Evolutionary conservation across 30 jellyfish, hydroid and myxozoan genomes (phyloP).

Genomic region (Rhopilema esculentum): DNA sequence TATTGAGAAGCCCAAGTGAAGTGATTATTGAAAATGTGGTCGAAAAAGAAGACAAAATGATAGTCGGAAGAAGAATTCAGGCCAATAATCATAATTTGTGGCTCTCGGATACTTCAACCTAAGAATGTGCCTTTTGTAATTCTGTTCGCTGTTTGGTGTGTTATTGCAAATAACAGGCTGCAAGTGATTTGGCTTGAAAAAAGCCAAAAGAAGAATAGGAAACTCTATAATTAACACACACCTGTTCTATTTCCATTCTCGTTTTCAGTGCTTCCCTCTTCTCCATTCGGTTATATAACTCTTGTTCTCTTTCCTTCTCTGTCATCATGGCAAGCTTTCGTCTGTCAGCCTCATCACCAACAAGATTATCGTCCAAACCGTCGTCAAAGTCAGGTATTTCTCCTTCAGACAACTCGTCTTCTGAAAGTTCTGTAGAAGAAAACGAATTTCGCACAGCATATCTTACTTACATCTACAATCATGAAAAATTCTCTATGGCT

Average conservation of each 20-base stretch:
- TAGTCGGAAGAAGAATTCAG: too few species aligned
- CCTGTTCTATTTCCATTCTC: conserved; percentile 85
- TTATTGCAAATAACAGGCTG: too few species aligned
- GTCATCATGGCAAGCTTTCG: conserved; percentile 87
- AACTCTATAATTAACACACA: too few species aligned
- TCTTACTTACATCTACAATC: too few species aligned
- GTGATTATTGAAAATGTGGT: not conserved
- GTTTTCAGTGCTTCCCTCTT: conserved; percentile 89
- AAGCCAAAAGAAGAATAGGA: not conserved
- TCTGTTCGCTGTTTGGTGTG: too few species aligned
- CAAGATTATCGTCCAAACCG: conserved; percentile 86
- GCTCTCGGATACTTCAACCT: too few species aligned
- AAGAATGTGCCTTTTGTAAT: too few species aligned
- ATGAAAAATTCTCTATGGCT: too few species aligned
- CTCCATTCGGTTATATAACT: conserved; percentile 88
- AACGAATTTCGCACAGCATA: not conserved
- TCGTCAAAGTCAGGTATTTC: conserved; percentile 91
- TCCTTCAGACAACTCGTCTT: conserved; percentile 83
- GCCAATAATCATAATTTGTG: too few species aligned
- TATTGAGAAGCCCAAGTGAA: not conserved
- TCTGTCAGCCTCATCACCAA: conserved; percentile 94
- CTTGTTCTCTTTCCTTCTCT: conserved; percentile 92
- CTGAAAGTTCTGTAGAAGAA: conserved; percentile 56
- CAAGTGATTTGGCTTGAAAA: too few species aligned
- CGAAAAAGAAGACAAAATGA: too few species aligned